Conservation (phyloP, 2,888 invertebrate species). For the Dynastes tityus region DNA sequence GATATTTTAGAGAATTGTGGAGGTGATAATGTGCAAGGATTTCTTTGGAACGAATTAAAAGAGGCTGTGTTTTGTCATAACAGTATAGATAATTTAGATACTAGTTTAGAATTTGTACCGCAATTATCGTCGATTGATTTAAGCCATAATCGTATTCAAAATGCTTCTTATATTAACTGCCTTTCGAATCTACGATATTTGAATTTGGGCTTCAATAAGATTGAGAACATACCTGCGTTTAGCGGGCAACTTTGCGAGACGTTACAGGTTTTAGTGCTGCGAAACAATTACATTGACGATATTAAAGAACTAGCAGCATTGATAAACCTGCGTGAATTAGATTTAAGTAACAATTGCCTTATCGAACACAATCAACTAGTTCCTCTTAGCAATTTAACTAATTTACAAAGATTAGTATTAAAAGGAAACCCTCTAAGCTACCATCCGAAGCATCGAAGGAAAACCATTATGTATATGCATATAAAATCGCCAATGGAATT, state of each 20-base stretch:
- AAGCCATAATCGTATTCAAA: conserved; percentile 76
- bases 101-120: conserved; percentile 75
- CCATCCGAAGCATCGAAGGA: conserved; percentile 74
- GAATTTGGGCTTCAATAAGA: conserved; percentile 77
- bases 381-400: conserved; percentile 73
- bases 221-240: conserved; percentile 74
- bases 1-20: conserved; percentile 74
- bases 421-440: conserved; percentile 77
- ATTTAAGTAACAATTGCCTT: conserved; percentile 78
- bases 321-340: conserved; percentile 74
- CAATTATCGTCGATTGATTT: conserved; percentile 77
- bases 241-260: conserved; percentile 73
- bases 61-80: conserved; percentile 76
- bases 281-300: conserved; percentile 79
- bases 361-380: conserved; percentile 75
- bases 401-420: conserved; percentile 74
- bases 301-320: conserved; percentile 73
- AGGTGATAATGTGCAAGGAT: conserved; percentile 75
- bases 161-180: conserved; percentile 73
- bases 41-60: conserved; percentile 76
- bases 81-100: conserved; percentile 72
- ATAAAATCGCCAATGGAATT: conserved; percentile 73
- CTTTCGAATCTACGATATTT: conserved; percentile 76
- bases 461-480: conserved; percentile 74
- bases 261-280: conserved; percentile 72